These are phyloP conservation scores for Magallana angulata DNA, from an alignment of 1,140 invertebrate species.

Conservation along the genomic window DNA sequence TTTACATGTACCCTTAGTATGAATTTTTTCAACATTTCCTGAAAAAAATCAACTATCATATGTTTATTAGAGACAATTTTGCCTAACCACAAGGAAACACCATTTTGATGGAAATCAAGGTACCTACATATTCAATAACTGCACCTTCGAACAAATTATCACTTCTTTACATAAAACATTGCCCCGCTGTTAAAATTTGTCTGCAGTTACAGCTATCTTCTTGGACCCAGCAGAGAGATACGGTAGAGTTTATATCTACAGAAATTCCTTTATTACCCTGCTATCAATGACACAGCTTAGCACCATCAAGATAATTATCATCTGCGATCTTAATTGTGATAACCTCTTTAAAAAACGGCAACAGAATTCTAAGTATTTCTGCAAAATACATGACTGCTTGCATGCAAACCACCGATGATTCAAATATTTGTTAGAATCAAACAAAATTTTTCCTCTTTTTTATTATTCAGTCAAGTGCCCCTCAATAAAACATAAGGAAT, in stretches of 20 bases:
- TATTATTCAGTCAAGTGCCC: background rate
- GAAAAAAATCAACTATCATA: no score
- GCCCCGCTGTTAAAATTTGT: conserved; percentile 32
- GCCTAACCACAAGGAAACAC: no score
- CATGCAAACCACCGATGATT: background rate
- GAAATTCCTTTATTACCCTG: conserved; percentile 18
- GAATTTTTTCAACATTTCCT: no score
- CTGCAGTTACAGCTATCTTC: background rate
- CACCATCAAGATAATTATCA: background rate
- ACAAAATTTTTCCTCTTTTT: background rate
- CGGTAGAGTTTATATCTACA: background rate
- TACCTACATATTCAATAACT: background rate
- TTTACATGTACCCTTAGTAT: no score
- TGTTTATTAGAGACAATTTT: no score
- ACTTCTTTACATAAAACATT: background rate
- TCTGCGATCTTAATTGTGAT: background rate
- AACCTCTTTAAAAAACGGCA: conserved; percentile 29
- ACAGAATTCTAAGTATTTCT: conserved; percentile 4
- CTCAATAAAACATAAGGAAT: background rate
- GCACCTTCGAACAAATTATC: background rate
- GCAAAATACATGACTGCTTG: background rate
- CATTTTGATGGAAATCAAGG: no score
- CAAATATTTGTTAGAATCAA: conserved; percentile 1
- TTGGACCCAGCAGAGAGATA: background rate
- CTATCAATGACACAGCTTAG: conserved; percentile 28